phyloP scores from a whole-genome alignment of 2,888 invertebrate genomes.

The Priocnemis perturbator region DNA sequence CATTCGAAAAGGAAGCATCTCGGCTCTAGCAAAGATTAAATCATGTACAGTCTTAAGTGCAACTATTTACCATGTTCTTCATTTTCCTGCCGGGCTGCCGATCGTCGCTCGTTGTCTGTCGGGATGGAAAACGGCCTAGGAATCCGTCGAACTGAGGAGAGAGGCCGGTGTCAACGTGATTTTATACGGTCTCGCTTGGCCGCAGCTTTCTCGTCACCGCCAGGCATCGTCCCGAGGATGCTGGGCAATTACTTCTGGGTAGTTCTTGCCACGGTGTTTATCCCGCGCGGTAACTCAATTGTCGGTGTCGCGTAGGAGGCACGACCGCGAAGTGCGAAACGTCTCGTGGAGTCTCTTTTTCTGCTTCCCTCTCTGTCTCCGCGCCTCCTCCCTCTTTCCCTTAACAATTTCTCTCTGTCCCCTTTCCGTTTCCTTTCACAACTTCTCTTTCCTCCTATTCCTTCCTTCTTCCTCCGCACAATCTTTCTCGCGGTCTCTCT shows the following conservation, averaged over 20 bases:
- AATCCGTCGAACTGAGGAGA: constrained; percentile 56
- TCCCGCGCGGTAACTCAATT: constrained; percentile 26
- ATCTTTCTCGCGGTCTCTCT: too few relatives aligned
- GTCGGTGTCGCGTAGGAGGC: constrained; percentile 6
- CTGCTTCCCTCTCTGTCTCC: constrained; percentile 21
- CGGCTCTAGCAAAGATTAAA: too few relatives aligned
- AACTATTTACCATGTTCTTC: constrained; percentile 64
- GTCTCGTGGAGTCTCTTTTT: constrained; percentile 4
- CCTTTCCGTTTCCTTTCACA: constrained; percentile 9
- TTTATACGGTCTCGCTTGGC: constrained; percentile 67
- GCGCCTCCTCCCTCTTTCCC: background rate
- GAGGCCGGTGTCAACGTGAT: constrained; percentile 39
- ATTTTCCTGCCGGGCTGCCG: constrained; percentile 37
- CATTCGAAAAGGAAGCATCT: too few relatives aligned
- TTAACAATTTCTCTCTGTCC: background rate
- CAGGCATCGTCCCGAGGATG: constrained; percentile 17
- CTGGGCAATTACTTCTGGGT: constrained; percentile 45
- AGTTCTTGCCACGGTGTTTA: constrained; percentile 41
- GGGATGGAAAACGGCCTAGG: background rate
- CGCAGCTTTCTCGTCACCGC: constrained; percentile 65
- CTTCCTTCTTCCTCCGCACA: constrained; percentile 11
- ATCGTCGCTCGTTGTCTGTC: too few relatives aligned
- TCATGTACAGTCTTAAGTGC: too few relatives aligned
- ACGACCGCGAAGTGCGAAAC: constrained; percentile 15
- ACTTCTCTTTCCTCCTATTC: constrained; percentile 25